Evolutionary conservation across 2,888 invertebrate species (phyloP), one percentile per base, ranked within the genome.

Genomic region (Hybos culiciformis): DNA sequence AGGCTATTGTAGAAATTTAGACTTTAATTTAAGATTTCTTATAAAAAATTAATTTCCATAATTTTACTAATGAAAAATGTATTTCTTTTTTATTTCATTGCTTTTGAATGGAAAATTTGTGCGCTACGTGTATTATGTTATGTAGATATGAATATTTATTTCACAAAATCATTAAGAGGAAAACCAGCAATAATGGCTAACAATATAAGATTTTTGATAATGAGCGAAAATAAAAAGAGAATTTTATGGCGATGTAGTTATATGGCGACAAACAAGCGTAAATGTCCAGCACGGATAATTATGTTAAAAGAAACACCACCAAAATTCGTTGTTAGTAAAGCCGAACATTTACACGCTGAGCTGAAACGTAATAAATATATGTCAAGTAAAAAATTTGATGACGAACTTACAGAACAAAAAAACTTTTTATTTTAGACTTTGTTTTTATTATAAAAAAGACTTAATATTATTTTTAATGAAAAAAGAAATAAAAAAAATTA

Each of bases 111-210:
- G 41, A 23, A 43, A 46, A 51, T 62, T 21, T 59, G 60, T 50
- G 63, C n/a, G n/a, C n/a, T n/a, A n/a, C n/a, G n/a, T n/a, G n/a
- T n/a, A n/a, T n/a, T n/a, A n/a, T n/a, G n/a, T n/a, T n/a, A n/a
- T n/a, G n/a, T n/a, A n/a, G n/a, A n/a, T n/a, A n/a, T n/a, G n/a
- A n/a, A 62, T 50, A 55, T 65, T 40, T 62, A 59, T 48, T 65
- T 65, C 42, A 65, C 65, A 1, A 61, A 64, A 48, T 66, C 66
- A 5, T 49, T 66, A 19, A 59, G 66, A 33, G 66, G 66, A 9
- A 59, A 65, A 4, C 66, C 66, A 0, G 66, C 66, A 9, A 67
- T 67, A n/a, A 60, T 66, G 58, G 66, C 66, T 26, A 63, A 67
- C 44, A 65, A 63, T 42, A 56, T 65, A n/a, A 57, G 66, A 12